These are phyloP conservation scores for Coregonus suidteri DNA, from an alignment of 2,797 vertebrate genomes.

Conservation along the genomic window DNA sequence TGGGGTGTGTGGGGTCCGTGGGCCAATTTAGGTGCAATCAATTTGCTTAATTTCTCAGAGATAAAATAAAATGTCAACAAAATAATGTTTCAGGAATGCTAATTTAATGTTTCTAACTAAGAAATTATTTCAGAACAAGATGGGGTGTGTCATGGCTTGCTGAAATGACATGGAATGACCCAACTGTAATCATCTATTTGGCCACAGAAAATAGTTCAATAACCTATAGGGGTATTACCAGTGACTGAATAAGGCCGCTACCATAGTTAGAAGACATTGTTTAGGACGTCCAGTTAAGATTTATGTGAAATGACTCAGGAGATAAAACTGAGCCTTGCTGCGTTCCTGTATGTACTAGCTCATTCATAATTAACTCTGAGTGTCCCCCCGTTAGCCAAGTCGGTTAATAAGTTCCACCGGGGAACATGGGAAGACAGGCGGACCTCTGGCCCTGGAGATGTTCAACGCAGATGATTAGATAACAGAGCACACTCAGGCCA, in stretches of 20 bases:
- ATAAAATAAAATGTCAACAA: too few relatives aligned
- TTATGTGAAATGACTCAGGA: constrained; percentile 70
- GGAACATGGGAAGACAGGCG: constrained; percentile 63
- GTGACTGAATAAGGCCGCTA: constrained; percentile 40
- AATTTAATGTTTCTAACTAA: too few relatives aligned
- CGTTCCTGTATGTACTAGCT: constrained; percentile 65
- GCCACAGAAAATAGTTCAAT: constrained; percentile 24
- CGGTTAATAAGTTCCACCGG: constrained; percentile 72
- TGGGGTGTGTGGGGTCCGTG: too few relatives aligned
- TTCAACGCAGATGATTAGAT: constrained; percentile 69
- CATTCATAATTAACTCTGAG: constrained; percentile 76
- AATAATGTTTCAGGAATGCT: too few relatives aligned
- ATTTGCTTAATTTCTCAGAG: too few relatives aligned
- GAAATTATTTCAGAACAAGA: too few relatives aligned
- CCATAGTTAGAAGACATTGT: constrained; percentile 42
- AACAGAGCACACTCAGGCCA: too few relatives aligned
- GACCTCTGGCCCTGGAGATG: constrained; percentile 73
- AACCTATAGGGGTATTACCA: constrained; percentile 29
- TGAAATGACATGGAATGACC: too few relatives aligned
- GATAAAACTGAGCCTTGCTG: constrained; percentile 69
- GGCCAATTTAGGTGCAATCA: too few relatives aligned
- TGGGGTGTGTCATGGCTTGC: too few relatives aligned
- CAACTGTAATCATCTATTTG: constrained; percentile 7
- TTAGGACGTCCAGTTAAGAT: constrained; percentile 59
- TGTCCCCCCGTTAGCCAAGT: constrained; percentile 64